Percentiles rank a stretch among this genome's conserved stretches.
Evolutionary conservation across 2,797 vertebrate species (phyloP).

Genomic region (Miichthys miiuy): DNA sequence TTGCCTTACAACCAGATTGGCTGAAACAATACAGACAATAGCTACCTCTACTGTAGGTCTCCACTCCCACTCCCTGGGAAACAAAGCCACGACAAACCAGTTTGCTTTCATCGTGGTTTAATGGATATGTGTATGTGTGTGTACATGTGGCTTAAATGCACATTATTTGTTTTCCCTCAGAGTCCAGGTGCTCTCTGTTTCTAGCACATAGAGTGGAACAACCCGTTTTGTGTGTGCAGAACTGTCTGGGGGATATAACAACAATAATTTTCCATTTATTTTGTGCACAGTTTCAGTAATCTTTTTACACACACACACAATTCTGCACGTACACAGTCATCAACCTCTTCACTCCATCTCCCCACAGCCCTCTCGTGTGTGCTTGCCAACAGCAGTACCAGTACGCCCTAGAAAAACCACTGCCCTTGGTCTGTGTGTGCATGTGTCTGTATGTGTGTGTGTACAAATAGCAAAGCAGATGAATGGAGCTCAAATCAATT

Average conservation of each 20-base stretch:
- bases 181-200: conserved; percentile 53
- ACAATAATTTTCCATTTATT: conserved; percentile 55
- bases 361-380: conserved; percentile 44
- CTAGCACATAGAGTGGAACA: conserved; percentile 30
- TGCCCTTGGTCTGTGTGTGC: conserved; percentile 70
- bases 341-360: conserved; percentile 52
- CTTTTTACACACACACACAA: conserved; percentile 2
- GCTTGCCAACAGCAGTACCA: conserved; percentile 60
- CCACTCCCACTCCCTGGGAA: conserved; percentile 35
- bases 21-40: conserved; percentile 52
- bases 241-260: conserved; percentile 43
- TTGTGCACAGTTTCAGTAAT: conserved; percentile 24
- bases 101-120: conserved; percentile 59
- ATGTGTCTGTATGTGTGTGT: conserved; percentile 55
- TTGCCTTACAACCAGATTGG: conserved; percentile 47
- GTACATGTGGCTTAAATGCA: conserved; percentile 38
- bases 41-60: conserved; percentile 41
- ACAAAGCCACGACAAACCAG: conserved; percentile 59
- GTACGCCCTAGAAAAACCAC: conserved; percentile 72
- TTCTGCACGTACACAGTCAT: conserved; percentile 5
- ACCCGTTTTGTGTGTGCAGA: conserved; percentile 32
- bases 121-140: conserved; percentile 39
- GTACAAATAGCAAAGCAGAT: conserved; percentile 79
- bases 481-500: conserved; percentile 84
- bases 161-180: conserved; percentile 58